phyloP scores from a whole-genome alignment of 2,797 vertebrate species.

The Decapterus maruadsi region DNA sequence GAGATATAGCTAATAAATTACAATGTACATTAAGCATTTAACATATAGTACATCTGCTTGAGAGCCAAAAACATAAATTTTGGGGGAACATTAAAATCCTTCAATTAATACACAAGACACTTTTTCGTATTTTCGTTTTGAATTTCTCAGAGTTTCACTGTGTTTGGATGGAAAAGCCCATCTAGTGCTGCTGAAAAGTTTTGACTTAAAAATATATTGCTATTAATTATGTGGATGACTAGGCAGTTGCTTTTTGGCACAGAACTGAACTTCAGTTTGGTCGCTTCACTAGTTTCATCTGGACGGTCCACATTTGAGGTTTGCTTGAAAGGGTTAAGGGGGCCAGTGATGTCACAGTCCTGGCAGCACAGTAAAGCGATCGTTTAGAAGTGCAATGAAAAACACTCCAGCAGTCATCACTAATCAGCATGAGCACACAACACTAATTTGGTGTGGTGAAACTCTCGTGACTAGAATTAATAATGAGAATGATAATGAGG shows the following conservation, averaged over 20 bases:
- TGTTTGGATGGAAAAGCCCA: background rate
- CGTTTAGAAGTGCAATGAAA: constrained; percentile 2
- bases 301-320: background rate
- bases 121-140: too few relatives aligned
- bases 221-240: background rate
- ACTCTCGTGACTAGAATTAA: background rate
- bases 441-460: background rate
- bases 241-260: background rate
- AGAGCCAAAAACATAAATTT: background rate
- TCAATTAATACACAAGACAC: background rate
- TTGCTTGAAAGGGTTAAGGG: background rate
- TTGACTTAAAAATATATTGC: background rate
- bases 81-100: background rate
- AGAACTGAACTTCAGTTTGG: background rate
- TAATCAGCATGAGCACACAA: background rate
- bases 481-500: background rate
- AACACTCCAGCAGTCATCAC: constrained; percentile 17
- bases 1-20: background rate
- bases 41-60: background rate
- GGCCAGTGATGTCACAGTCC: constrained; percentile 7
- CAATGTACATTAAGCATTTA: background rate
- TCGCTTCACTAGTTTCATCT: background rate
- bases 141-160: background rate
- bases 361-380: background rate
- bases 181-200: too few relatives aligned